These are phyloP conservation scores for Anthonomus grandis DNA, from an alignment of 1,140 invertebrate genomes.

Conservation along the genomic window DNA sequence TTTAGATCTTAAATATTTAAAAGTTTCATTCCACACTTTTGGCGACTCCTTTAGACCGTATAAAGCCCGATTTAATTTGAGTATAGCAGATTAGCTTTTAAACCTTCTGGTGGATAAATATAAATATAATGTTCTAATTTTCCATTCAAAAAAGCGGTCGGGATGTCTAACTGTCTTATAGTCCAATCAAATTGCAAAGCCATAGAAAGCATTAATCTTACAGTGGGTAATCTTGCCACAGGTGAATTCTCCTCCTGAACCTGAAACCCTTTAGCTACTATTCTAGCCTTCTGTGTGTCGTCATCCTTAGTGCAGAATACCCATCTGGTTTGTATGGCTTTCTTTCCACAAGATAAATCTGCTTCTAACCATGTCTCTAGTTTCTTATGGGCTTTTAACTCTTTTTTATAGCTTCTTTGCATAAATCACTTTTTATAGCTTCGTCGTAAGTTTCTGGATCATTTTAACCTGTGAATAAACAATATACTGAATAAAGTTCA, in stretches of 20 bases:
- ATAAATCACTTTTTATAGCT: not conserved
- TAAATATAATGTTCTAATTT: too few species aligned
- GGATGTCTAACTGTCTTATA: too few species aligned
- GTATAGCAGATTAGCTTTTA: not conserved
- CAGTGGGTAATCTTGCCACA: conserved; percentile 10
- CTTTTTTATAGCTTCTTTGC: not conserved
- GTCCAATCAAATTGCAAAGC: too few species aligned
- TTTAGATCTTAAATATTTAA: conserved; percentile 18
- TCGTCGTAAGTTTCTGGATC: too few species aligned
- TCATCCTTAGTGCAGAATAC: too few species aligned
- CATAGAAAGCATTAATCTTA: conserved; percentile 11
- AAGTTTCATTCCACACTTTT: conserved; percentile 20
- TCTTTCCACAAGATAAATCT: too few species aligned
- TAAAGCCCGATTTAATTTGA: conserved; percentile 17
- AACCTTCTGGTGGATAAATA: too few species aligned
- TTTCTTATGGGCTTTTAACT: too few species aligned
- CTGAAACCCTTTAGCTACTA: conserved; percentile 13
- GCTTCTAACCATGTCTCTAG: too few species aligned
- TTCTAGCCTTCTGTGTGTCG: too few species aligned
- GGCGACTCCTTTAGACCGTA: conserved; percentile 18
- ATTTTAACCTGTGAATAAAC: not conserved
- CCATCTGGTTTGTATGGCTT: too few species aligned
- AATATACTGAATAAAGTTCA: conserved; percentile 13
- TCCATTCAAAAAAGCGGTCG: too few species aligned
- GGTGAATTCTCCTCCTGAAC: conserved; percentile 9